These are phyloP conservation scores for Matsumurasca onukii DNA, from an alignment of 1,140 invertebrate species.

Conservation along the genomic window DNA sequence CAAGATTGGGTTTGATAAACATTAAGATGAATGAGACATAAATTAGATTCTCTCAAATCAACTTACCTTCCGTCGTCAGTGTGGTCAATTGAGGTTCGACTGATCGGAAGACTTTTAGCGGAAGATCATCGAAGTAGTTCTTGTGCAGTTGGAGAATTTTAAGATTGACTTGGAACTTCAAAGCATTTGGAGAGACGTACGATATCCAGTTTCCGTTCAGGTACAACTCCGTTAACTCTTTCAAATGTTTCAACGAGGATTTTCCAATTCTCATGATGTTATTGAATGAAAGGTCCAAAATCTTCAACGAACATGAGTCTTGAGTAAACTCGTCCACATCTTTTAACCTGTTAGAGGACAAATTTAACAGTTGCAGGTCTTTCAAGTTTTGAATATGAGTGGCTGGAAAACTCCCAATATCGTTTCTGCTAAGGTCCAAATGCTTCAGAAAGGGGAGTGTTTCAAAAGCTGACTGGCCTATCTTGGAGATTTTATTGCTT, in stretches of 20 bases:
- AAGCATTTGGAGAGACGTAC: slow-evolving; percentile 71
- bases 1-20: too few species aligned
- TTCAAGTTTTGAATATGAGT: slow-evolving; percentile 61
- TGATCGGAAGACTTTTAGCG: slow-evolving; percentile 68
- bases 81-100: slow-evolving; percentile 77
- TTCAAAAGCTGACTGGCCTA: slow-evolving; percentile 81
- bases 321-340: slow-evolving; percentile 79
- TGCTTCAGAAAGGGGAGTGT: slow-evolving; percentile 69
- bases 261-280: slow-evolving; percentile 73
- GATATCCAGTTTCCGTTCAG: slow-evolving; percentile 81
- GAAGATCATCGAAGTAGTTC: slow-evolving; percentile 80
- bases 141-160: slow-evolving; percentile 74
- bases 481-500: slow-evolving; percentile 71
- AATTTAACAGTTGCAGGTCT: slow-evolving; percentile 69
- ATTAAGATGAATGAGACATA: too few species aligned
- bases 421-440: slow-evolving; percentile 79
- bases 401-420: slow-evolving; percentile 74
- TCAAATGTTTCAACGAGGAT: slow-evolving; percentile 70
- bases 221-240: slow-evolving; percentile 70
- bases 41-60: too few species aligned
- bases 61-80: slow-evolving; percentile 75
- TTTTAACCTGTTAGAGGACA: slow-evolving; percentile 77
- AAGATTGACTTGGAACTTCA: slow-evolving; percentile 72
- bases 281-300: slow-evolving; percentile 79
- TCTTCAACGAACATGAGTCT: slow-evolving; percentile 72